These are phyloP conservation scores for Puma concolor DNA, from an alignment of 2,113 vertebrate species.

Conservation along the genomic window DNA sequence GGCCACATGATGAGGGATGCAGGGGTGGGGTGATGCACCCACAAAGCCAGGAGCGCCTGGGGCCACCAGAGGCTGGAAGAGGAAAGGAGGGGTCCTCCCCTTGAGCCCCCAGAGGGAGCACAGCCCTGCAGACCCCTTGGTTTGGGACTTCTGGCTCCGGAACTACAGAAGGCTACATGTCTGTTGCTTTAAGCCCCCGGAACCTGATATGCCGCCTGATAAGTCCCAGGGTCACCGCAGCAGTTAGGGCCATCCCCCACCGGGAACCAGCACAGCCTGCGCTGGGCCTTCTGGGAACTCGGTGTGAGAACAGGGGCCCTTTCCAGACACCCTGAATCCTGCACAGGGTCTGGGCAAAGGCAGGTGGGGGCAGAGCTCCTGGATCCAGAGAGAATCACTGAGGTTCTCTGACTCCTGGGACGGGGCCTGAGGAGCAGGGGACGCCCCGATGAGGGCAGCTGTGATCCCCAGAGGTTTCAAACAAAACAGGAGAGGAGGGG, in stretches of 20 bases:
- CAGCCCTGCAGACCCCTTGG: neutral
- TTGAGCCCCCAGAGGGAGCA: too few relatives aligned
- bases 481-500: neutral
- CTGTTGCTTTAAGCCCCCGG: neutral
- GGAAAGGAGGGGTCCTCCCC: neutral
- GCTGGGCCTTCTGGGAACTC: neutral
- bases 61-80: too few relatives aligned
- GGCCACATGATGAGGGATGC: accelerated
- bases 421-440: accelerated
- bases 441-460: accelerated
- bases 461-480: neutral
- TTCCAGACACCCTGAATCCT: accelerated
- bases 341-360: neutral
- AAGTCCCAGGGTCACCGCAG: neutral
- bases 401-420: neutral
- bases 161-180: too few relatives aligned
- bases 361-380: accelerated
- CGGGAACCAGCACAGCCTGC: neutral
- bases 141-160: neutral
- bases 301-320: accelerated
- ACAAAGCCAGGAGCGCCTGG: neutral
- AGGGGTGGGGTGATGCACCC: accelerated
- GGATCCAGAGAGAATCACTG: neutral
- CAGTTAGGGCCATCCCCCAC: neutral
- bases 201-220: neutral